Percentiles rank a stretch among this genome's conserved stretches.
Evolutionary conservation across 2,888 invertebrate genomes (phyloP).

Genomic region (Sicus ferrugineus): DNA sequence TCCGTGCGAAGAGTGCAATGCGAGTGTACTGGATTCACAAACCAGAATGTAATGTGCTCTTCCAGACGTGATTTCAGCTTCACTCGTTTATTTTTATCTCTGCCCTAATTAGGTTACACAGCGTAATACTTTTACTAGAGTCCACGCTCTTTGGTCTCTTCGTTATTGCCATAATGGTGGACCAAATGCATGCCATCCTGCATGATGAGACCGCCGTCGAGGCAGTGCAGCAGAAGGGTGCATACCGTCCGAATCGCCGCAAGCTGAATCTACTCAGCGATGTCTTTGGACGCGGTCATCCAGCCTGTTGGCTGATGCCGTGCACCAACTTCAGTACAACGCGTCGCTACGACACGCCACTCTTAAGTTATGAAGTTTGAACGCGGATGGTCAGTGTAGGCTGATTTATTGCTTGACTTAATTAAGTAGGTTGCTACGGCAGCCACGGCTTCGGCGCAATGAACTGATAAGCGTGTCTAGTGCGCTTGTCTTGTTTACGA

Average conservation of each 20-base stretch:
- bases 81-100: too few species aligned
- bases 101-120: conserved; percentile 73
- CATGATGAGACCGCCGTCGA: conserved; percentile 86
- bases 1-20: conserved; percentile 73
- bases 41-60: conserved; percentile 71
- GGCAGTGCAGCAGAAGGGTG: conserved; percentile 75
- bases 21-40: conserved; percentile 72
- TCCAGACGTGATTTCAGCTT: background rate
- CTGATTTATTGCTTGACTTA: background rate
- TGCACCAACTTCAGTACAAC: conserved; percentile 67
- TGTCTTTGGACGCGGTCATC: conserved; percentile 80
- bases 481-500: background rate
- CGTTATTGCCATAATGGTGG: conserved; percentile 84
- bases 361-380: conserved; percentile 63
- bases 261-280: conserved; percentile 75
- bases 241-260: conserved; percentile 71
- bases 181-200: conserved; percentile 84
- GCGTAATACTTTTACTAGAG: conserved; percentile 81
- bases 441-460: background rate
- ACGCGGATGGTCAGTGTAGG: background rate
- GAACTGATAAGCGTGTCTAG: conserved; percentile 4
- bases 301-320: conserved; percentile 76
- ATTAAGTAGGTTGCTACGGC: background rate
- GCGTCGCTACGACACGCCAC: conserved; percentile 59
- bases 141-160: conserved; percentile 87